Evolutionary conservation across 2,888 invertebrate genomes (phyloP), one percentile per base, ranked within the genome.

Genomic region (Protonemura montana): DNA sequence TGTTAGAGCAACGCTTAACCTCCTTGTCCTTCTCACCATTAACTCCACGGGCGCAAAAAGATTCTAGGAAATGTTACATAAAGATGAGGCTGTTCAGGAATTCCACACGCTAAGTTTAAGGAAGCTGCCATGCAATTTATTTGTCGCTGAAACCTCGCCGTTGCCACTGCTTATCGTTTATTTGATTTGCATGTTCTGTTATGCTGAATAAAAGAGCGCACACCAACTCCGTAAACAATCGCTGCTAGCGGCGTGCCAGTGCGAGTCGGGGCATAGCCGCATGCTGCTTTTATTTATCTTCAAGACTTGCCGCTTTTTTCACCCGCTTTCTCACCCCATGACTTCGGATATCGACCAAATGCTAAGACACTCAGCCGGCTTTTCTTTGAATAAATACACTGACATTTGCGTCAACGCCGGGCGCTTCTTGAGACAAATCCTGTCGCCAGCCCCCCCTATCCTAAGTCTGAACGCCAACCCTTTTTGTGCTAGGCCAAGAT

Each of bases 181-280:
- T 59, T 59, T 59, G 59, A 59, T 59, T 59, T 59, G 59, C 59
- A 59, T 59, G 59, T 59, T 59, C 59, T 59, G 59, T 59, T 59
- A 59, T 59, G 59, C 59, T 13, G 59, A 59, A 59, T 3, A 59
- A 59, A 59, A 59, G 13, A 10, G 21, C 21, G 59, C 21, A 21
- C 59, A 35, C 16, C 59, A 59, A 21, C 16, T 10, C 59, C 59
- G 13, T 59, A 59, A 59, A 59, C 59, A 59, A 59, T 59, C 59
- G 59, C n/a, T n/a, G 59, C 59, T 10, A 35, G 13, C 59, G 59
- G 59, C 59, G 21, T 59, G 13, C 3, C 21, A 59, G 59, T 59
- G 59, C 59, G 21, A 59, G 59, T 13, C 59, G 10, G 10, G 35
- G 5, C 59, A 21, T 13, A 2, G 21, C 59, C 59, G 59, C 59